Conservation (phyloP, 2,113 vertebrate genomes). For the Lampris incognitus region DNA sequence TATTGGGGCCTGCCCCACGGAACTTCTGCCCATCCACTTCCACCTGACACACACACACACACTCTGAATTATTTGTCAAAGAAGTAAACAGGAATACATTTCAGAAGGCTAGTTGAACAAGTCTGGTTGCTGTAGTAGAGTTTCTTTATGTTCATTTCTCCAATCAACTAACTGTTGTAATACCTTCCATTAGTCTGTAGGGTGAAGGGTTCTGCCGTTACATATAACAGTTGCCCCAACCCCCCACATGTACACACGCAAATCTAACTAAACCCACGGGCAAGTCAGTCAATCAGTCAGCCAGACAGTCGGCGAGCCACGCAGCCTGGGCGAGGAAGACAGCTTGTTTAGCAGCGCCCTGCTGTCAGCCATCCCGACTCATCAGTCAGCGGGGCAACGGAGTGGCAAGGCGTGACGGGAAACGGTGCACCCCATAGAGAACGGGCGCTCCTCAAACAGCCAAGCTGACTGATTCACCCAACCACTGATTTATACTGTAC, state of each 20-base stretch:
- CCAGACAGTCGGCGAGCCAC: not conserved
- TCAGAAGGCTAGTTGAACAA: too few species aligned
- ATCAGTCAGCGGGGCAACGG: slow-evolving; percentile 77
- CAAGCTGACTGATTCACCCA: slow-evolving; percentile 63
- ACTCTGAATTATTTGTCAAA: not conserved
- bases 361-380: slow-evolving; percentile 67
- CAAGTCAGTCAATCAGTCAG: slow-evolving; percentile 37
- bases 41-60: slow-evolving; percentile 82
- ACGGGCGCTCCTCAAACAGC: slow-evolving; percentile 34
- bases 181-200: not conserved
- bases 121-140: too few species aligned
- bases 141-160: too few species aligned
- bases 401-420: slow-evolving; percentile 68
- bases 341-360: slow-evolving; percentile 67
- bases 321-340: slow-evolving; percentile 46
- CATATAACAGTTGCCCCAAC: slow-evolving; percentile 2
- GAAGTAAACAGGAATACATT: not conserved
- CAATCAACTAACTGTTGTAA: not conserved
- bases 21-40: slow-evolving; percentile 99
- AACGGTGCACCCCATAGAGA: slow-evolving; percentile 68
- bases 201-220: too few species aligned
- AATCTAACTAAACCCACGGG: not conserved
- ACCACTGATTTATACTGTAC: slow-evolving; percentile 35
- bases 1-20: slow-evolving; percentile 97
- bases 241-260: not conserved